These are phyloP conservation scores for Bombus superbus DNA, from an alignment of 1,140 invertebrate genomes.

Conservation along the genomic window DNA sequence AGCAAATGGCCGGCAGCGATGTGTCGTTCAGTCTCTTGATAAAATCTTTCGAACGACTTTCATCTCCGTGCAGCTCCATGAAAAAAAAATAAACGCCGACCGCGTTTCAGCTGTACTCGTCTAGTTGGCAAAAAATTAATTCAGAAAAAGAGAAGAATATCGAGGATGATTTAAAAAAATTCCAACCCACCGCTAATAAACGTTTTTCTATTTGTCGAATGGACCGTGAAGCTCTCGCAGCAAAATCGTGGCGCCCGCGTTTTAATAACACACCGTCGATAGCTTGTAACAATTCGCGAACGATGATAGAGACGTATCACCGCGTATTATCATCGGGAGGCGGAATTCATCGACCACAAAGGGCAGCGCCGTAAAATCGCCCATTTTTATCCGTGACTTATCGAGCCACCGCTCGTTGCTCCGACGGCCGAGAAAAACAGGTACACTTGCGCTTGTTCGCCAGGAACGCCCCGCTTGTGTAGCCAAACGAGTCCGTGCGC, in stretches of 20 bases:
- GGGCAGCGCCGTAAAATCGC: conserved; percentile 54
- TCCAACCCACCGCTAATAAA: background rate
- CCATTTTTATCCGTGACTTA: conserved; percentile 50
- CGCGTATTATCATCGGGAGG: conserved; percentile 1
- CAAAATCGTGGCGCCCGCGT: too few species aligned
- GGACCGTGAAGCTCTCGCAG: too few species aligned
- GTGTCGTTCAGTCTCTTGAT: conserved; percentile 27
- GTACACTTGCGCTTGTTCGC: conserved; percentile 12
- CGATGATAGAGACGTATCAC: conserved; percentile 38
- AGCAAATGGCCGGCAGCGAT: conserved; percentile 43
- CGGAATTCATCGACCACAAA: conserved; percentile 3
- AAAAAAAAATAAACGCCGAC: background rate
- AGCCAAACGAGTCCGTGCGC: conserved; percentile 31
- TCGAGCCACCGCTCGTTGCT: conserved; percentile 38
- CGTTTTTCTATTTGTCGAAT: background rate
- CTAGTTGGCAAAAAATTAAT: background rate
- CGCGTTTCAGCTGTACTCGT: background rate
- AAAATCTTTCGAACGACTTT: conserved; percentile 21
- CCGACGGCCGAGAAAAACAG: conserved; percentile 44
- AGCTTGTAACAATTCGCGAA: background rate
- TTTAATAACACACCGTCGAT: background rate
- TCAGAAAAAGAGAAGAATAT: background rate
- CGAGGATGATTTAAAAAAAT: background rate
- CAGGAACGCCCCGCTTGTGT: conserved; percentile 50
- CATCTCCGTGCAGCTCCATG: background rate